Evolutionary conservation across 2,113 vertebrate genomes (phyloP), one percentile per base, ranked within the genome.

Genomic region (Upupa epops): DNA sequence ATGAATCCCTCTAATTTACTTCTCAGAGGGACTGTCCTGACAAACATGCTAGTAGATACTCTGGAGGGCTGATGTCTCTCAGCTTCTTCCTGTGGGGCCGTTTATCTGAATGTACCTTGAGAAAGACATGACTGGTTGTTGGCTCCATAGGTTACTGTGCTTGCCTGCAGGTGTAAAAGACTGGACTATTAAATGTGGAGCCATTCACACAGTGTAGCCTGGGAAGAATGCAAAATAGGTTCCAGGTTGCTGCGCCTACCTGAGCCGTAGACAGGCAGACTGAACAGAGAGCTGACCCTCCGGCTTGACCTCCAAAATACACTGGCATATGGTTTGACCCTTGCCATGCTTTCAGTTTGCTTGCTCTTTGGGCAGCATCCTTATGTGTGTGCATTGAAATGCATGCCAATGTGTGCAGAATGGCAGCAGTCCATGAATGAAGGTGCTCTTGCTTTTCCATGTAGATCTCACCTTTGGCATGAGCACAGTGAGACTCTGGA

Each of bases 231-330:
- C 10, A 49, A 64, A 82, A 60, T 1, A 65, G 9, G 9, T 87
- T 79, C 55, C 5, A 14, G 16, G 13, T 40, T 70, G 15, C 6
- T 71, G 8, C 3, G 3, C 24, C 56, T 68, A 34, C 20, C 42
- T 73, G 29, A 45, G 31, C 0, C 3, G 26, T 32, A 48, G 45
- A 3, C 3, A 29, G 34, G 6, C 3, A 12, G 14, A 5, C 22
- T 28, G 25, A 46, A 20, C 1, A 0, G 18, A 6, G 5, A 8
- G 25, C n/a, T 76, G 40, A 58, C 6, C 17, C 28, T 4, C 28
- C 37, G 17, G 18, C 29, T 73, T 49, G 58, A 18, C 8, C 3
- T 14, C 8, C 5, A 46, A 17, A 3, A 21, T 36, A 24, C 11
- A 48, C 26, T 29, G 28, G n/a, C 18, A 71, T 37, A 12, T 32